Percentiles rank a stretch among this genome's conserved stretches.
Conservation (phyloP, 2,797 vertebrate species). For the Etheostoma nigrum region DNA sequence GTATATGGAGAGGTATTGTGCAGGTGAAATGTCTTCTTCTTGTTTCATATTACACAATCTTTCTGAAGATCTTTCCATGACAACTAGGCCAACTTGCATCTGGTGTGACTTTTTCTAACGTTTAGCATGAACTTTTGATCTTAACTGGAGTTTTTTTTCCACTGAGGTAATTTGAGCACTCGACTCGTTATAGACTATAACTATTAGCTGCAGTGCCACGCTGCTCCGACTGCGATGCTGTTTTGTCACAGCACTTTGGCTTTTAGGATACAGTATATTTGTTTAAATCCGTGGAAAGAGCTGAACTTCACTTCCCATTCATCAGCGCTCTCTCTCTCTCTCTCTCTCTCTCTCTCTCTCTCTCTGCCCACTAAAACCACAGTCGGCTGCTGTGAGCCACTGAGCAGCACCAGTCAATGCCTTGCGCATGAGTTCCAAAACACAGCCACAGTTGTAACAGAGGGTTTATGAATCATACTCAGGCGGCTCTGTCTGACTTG, state of each 20-base stretch:
- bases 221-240: not conserved
- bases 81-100: not conserved
- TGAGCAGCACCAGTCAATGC: not conserved
- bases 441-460: not conserved
- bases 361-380: constrained; percentile 16
- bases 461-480: not conserved
- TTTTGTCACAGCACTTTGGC: not conserved
- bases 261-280: not conserved
- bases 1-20: not conserved
- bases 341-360: too few species aligned
- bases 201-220: not conserved
- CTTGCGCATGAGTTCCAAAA: constrained; percentile 28
- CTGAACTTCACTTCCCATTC: constrained; percentile 3
- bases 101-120: not conserved
- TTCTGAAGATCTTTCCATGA: not conserved
- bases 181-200: not conserved
- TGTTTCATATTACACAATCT: not conserved
- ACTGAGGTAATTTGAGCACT: not conserved
- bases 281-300: constrained; percentile 18
- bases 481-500: not conserved
- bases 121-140: not conserved
- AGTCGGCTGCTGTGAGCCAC: constrained; percentile 9
- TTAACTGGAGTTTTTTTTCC: constrained; percentile 1
- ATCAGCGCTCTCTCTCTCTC: not conserved
- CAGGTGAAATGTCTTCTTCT: constrained; percentile 1